These are phyloP conservation scores for Thalassaphorura encarpata DNA, from an alignment of 1,140 invertebrate genomes.

Conservation along the genomic window DNA sequence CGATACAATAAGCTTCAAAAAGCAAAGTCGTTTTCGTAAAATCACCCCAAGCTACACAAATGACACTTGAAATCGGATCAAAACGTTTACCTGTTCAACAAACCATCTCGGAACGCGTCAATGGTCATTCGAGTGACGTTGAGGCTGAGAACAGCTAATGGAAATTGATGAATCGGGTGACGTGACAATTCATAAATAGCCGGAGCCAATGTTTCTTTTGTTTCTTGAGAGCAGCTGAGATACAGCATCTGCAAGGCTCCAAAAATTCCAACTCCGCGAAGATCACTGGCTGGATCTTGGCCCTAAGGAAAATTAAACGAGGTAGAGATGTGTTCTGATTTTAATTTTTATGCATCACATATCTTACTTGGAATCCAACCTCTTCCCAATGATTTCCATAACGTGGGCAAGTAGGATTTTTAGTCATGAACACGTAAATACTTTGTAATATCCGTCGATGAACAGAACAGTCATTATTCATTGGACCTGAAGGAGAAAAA, in stretches of 20 bases:
- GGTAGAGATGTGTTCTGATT: background rate
- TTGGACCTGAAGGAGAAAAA: slow-evolving; percentile 36
- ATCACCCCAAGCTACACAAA: background rate
- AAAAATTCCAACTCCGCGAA: slow-evolving; percentile 45
- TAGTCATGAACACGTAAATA: slow-evolving; percentile 44
- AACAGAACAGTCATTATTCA: slow-evolving; percentile 39
- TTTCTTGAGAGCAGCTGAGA: slow-evolving; percentile 39
- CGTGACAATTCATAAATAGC: slow-evolving; percentile 43
- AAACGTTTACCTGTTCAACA: slow-evolving; percentile 5
- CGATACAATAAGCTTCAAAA: background rate
- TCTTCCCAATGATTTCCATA: slow-evolving; percentile 48
- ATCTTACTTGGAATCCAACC: slow-evolving; percentile 46
- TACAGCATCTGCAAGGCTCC: slow-evolving; percentile 41
- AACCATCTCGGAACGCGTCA: slow-evolving; percentile 42
- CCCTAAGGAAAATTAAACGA: slow-evolving; percentile 34
- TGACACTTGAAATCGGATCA: background rate
- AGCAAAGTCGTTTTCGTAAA: slow-evolving; percentile 3
- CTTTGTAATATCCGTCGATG: slow-evolving; percentile 43
- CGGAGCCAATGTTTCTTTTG: slow-evolving; percentile 37
- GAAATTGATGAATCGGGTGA: slow-evolving; percentile 45
- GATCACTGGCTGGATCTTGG: slow-evolving; percentile 46
- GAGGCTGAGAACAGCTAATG: slow-evolving; percentile 46
- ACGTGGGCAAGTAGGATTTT: slow-evolving; percentile 41
- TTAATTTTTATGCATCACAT: background rate
- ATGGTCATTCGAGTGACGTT: slow-evolving; percentile 45